Evolutionary conservation across 2,797 vertebrate species (phyloP).

Genomic region (Hylomyscus alleni): DNA sequence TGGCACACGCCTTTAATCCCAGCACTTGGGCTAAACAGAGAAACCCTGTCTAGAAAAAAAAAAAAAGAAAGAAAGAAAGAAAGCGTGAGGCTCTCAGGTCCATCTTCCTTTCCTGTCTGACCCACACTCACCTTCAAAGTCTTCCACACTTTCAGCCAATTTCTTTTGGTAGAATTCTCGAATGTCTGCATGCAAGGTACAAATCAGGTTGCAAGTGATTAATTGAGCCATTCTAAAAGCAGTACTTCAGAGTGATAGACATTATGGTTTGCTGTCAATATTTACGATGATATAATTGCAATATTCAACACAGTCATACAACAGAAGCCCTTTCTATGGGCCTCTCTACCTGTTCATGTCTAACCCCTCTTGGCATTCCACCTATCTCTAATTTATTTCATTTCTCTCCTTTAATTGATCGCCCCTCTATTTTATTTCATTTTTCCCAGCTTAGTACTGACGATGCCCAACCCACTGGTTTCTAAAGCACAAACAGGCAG

Average conservation of each 20-base stretch:
- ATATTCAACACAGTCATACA: not conserved
- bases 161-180: not conserved
- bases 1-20: no score
- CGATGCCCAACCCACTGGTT: not conserved
- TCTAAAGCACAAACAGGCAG: not conserved
- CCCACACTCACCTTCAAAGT: slow-evolving; percentile 9
- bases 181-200: not conserved
- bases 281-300: not conserved
- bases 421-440: not conserved
- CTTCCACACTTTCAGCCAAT: not conserved
- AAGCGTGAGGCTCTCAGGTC: not conserved
- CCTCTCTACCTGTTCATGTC: not conserved
- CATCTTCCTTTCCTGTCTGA: not conserved
- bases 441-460: not conserved
- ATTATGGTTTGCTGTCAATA: not conserved
- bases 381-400: not conserved
- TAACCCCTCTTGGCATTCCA: not conserved
- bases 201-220: not conserved
- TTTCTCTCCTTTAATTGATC: not conserved
- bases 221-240: not conserved
- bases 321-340: not conserved
- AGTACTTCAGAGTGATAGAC: not conserved
- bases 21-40: no score
- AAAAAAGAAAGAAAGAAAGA: no score
- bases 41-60: no score